phyloP scores from a whole-genome alignment of 2,888 invertebrate species.

The Melanostoma scalare region DNA sequence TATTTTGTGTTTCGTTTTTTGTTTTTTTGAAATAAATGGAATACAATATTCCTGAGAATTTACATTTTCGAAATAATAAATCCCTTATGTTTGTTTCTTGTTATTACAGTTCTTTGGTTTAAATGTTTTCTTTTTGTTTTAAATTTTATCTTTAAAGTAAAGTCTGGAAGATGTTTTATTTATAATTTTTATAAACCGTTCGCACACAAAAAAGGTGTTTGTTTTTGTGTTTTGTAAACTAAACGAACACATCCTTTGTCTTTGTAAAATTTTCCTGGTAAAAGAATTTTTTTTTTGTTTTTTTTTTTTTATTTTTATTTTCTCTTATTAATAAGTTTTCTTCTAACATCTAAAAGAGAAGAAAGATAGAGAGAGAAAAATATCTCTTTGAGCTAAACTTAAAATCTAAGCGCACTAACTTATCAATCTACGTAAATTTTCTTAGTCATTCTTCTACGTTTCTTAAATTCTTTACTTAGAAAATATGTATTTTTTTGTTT shows the following conservation, averaged over 20 bases:
- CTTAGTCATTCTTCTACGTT: constrained; percentile 69
- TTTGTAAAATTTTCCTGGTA: constrained; percentile 63
- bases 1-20: constrained; percentile 9
- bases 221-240: constrained; percentile 69
- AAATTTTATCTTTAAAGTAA: constrained; percentile 45
- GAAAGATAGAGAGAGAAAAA: constrained; percentile 67
- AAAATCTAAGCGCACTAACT: constrained; percentile 71
- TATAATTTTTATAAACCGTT: constrained; percentile 68
- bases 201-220: constrained; percentile 58
- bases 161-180: constrained; percentile 68
- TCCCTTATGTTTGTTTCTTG: constrained; percentile 54
- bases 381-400: constrained; percentile 72
- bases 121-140: constrained; percentile 37
- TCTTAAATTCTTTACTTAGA: constrained; percentile 74
- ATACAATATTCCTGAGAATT: constrained; percentile 71
- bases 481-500: constrained; percentile 74
- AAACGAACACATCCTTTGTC: constrained; percentile 65
- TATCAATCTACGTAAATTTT: constrained; percentile 62
- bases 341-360: constrained; percentile 71
- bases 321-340: constrained; percentile 61
- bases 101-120: constrained; percentile 51
- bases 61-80: constrained; percentile 63
- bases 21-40: constrained; percentile 68
- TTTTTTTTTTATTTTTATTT: constrained; percentile 35
- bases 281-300: constrained; percentile 46